These are phyloP conservation scores for Psilanteris sp. DNA, from an alignment of 1,140 invertebrate species.

Conservation along the genomic window DNA sequence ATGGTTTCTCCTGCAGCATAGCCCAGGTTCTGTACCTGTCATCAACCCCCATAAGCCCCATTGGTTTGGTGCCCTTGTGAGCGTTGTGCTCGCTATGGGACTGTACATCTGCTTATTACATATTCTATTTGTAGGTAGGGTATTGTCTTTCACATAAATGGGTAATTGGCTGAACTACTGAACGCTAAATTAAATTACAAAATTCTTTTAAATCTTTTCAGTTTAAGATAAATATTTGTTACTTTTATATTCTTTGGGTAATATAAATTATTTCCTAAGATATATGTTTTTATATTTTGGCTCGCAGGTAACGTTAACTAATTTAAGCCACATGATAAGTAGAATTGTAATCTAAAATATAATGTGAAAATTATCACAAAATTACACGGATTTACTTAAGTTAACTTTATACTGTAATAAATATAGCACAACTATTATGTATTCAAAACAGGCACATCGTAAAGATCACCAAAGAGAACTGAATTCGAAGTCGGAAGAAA, in stretches of 20 bases:
- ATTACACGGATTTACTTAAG: conserved; percentile 38
- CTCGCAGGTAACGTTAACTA: no score
- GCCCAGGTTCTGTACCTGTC: conserved; percentile 53
- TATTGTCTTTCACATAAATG: conserved; percentile 36
- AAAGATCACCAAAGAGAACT: conserved; percentile 53
- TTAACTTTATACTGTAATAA: conserved; percentile 32
- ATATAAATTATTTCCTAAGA: no score
- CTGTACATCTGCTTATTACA: conserved; percentile 63
- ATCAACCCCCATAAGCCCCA: conserved; percentile 58
- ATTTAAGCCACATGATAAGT: conserved; percentile 7
- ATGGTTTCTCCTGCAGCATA: conserved; percentile 49
- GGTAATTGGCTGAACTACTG: conserved; percentile 38
- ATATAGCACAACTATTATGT: conserved; percentile 44
- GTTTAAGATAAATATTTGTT: no score
- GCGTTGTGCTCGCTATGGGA: conserved; percentile 30
- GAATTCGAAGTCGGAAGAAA: conserved; percentile 59
- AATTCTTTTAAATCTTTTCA: no score
- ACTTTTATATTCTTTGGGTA: no score
- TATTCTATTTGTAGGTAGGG: conserved; percentile 59
- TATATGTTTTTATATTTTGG: no score
- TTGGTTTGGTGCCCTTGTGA: conserved; percentile 47
- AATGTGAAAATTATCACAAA: conserved; percentile 26
- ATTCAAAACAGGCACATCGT: conserved; percentile 59
- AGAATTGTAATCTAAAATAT: conserved; percentile 16
- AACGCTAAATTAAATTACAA: no score